Base-by-base conservation (phyloP, 1,140 invertebrate genomes). In the Helicoverpa zea region DNA sequence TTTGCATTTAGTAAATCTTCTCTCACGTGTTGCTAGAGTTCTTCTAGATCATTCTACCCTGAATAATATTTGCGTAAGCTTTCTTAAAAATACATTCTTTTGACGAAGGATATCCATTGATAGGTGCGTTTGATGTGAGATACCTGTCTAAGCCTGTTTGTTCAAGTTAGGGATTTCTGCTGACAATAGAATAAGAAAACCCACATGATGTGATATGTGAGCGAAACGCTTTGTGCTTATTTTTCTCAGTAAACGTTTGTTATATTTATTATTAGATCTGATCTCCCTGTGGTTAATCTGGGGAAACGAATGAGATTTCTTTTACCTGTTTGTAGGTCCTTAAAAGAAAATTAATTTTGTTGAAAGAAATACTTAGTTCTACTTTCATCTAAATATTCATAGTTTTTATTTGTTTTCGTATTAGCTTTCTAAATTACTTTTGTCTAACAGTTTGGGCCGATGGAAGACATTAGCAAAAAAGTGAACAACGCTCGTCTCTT, bases 121-220 rank as follows among this genome's bases (percentile, higher is more conserved):
- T 61, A 76, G 35, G 35, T 35, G 35, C 43, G 29, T 61, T 76
- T 61, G 56, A 76, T 51, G 43, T 58, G 70, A 73, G 70, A 73
- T 58, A 73, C 70, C 70, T 73, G 70, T 73, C 52, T 58, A 73
- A 58, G 52, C 70, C 52, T 73, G 70, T 73, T 73, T 73, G 29
- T 73, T 73, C 70, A 58, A 68, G 64, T 76, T 61, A 76, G 54
- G 30, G 73, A 61, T 76, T 63, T 76, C 13, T 51, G 73, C 73
- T 76, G 73, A 76, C 73, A 76, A 76, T 61, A 76, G 73, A 61
- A 61, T 29, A 59, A 49, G 58, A 76, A 74, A 54, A 63, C 70
- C 70, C 70, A 73, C 52, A 58, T 35, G 70, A 73, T 58, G 18
- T 56, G 68, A 56, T 29, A 35, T 43, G 70, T 30, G 14, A 68